A percentile compares a stretch with the other conserved stretches of the same genome.
phyloP scores from a whole-genome alignment of 1,140 invertebrate species.

The Akabosia matsudoensis region DNA sequence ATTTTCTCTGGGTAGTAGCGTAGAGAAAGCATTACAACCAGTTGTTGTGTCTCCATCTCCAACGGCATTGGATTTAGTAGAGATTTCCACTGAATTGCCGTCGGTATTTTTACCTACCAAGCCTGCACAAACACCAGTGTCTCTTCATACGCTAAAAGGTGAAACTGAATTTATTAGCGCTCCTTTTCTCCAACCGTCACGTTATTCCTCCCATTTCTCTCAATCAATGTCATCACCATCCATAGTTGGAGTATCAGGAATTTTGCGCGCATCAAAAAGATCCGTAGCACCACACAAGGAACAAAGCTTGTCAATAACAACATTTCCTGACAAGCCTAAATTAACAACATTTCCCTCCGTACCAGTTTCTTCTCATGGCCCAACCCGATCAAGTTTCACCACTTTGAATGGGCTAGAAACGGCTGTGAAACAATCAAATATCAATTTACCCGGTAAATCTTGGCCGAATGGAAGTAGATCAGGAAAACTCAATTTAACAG shows the following conservation, averaged over 20 bases:
- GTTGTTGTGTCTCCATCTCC: neutral
- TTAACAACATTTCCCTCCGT: neutral
- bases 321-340: constrained; percentile 14
- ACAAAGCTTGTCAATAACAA: neutral
- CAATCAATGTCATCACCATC: neutral
- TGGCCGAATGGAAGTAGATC: constrained; percentile 36
- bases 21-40: neutral
- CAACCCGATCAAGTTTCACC: neutral
- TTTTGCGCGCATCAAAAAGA: neutral
- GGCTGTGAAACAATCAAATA: constrained; percentile 11
- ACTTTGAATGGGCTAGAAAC: neutral
- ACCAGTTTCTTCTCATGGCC: neutral
- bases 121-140: neutral
- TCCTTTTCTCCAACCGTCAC: constrained; percentile 2
- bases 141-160: neutral
- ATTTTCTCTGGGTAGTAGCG: neutral
- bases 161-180: neutral
- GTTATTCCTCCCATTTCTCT: neutral
- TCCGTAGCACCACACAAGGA: neutral
- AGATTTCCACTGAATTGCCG: neutral
- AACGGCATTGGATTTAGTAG: neutral
- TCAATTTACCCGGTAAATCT: constrained; percentile 39
- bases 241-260: neutral
- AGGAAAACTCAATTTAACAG: constrained; percentile 38
- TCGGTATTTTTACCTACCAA: neutral